Conservation (phyloP, 2,113 vertebrate species). For the Scomber japonicus region DNA sequence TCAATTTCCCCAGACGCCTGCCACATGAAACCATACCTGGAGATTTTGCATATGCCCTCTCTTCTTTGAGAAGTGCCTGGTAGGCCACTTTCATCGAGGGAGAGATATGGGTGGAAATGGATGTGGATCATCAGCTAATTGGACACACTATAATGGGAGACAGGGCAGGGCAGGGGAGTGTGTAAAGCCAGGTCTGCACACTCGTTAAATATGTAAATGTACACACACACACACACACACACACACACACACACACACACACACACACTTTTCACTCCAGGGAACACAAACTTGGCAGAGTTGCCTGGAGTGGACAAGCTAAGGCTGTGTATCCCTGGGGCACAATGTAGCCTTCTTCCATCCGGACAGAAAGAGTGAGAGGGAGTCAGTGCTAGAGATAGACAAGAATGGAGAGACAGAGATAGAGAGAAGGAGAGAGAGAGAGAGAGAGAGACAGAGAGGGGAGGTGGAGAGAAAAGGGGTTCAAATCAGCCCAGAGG, state of each 20-base stretch:
- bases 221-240: slow-evolving; percentile 22
- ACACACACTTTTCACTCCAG: slow-evolving; percentile 31
- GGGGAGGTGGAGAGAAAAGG: not conserved
- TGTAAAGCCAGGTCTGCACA: slow-evolving; percentile 46
- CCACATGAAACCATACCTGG: slow-evolving; percentile 44
- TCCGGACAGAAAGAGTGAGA: slow-evolving; percentile 22
- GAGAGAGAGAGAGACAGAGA: not conserved
- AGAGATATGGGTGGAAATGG: slow-evolving; percentile 36
- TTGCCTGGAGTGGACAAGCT: slow-evolving; percentile 56
- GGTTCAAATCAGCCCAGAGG: slow-evolving; percentile 40
- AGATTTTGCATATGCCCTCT: slow-evolving; percentile 21
- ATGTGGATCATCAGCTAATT: slow-evolving; percentile 58
- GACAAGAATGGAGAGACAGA: not conserved
- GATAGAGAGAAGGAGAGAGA: not conserved
- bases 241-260: slow-evolving; percentile 20
- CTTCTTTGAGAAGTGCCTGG: slow-evolving; percentile 6
- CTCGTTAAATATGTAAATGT: slow-evolving; percentile 68
- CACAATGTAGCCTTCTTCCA: slow-evolving; percentile 42
- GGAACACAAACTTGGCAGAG: slow-evolving; percentile 53
- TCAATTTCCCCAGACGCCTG: slow-evolving; percentile 27
- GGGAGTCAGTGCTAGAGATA: slow-evolving; percentile 24
- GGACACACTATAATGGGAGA: slow-evolving; percentile 17
- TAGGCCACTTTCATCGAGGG: slow-evolving; percentile 17
- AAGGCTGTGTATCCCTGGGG: slow-evolving; percentile 55
- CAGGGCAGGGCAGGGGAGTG: slow-evolving; percentile 26